Percentiles rank a stretch among this genome's conserved stretches.
Conservation (phyloP, 1,140 invertebrate genomes). For the Amyelois transitella region DNA sequence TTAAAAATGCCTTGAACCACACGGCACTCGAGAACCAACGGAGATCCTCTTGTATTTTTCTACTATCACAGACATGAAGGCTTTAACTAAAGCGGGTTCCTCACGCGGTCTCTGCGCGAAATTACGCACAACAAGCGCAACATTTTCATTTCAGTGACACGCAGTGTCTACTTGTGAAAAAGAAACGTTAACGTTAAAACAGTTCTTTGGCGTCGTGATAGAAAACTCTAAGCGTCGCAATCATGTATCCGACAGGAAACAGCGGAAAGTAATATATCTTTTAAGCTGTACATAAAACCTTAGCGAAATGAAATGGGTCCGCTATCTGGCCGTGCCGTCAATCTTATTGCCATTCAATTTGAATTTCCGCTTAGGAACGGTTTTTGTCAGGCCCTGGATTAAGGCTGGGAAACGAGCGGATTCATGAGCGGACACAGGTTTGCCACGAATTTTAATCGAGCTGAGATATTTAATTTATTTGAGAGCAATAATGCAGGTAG, state of each 20-base stretch:
- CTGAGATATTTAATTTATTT: too few species aligned
- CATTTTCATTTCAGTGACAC: too few species aligned
- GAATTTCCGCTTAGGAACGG: constrained; percentile 58
- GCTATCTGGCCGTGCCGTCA: constrained; percentile 57
- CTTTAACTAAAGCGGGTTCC: too few species aligned
- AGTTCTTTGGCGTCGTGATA: background rate
- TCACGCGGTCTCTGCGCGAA: too few species aligned
- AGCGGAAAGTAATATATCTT: constrained; percentile 44
- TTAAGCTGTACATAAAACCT: constrained; percentile 57
- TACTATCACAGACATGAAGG: too few species aligned
- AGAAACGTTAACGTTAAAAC: too few species aligned
- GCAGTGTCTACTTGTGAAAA: too few species aligned
- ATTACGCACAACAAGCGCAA: too few species aligned
- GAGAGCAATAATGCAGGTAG: too few species aligned
- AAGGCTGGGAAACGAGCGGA: constrained; percentile 18
- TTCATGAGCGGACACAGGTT: background rate
- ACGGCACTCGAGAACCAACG: too few species aligned
- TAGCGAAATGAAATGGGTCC: constrained; percentile 52
- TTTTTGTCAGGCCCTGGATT: constrained; percentile 38
- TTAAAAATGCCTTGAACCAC: too few species aligned
- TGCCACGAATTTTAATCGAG: background rate
- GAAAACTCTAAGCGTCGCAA: background rate
- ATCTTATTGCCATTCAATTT: constrained; percentile 71
- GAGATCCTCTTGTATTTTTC: too few species aligned
- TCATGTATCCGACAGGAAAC: constrained; percentile 15